Evolutionary conservation across 2,113 vertebrate genomes (phyloP).

Genomic region (Lichenostomus cassidix): DNA sequence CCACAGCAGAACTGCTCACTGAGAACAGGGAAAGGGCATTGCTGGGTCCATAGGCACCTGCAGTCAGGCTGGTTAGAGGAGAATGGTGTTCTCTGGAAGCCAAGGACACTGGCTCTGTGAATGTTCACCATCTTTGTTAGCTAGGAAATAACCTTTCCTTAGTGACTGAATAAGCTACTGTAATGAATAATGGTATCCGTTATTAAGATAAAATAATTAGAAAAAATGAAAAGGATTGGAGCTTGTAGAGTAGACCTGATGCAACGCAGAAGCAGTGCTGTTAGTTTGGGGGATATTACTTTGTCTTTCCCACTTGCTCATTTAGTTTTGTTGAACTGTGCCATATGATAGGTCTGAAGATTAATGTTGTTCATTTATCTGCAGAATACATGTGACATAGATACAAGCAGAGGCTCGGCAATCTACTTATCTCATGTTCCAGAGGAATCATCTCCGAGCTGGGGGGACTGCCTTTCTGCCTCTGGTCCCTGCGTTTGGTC

Average conservation of each 20-base stretch:
- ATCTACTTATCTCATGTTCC: not conserved
- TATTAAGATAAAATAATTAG: not conserved
- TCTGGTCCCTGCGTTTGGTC: not conserved
- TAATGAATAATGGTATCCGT: not conserved
- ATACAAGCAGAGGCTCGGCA: not conserved
- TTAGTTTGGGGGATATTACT: not conserved
- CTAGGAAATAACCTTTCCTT: not conserved
- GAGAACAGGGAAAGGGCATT: not conserved
- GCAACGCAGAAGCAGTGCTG: not conserved
- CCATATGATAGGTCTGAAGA: not conserved
- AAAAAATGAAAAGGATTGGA: not conserved
- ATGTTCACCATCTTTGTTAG: not conserved
- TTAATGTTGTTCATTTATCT: conserved; percentile 51
- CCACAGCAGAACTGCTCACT: not conserved
- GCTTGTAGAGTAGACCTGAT: not conserved
- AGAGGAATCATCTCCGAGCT: not conserved
- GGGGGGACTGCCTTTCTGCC: not conserved
- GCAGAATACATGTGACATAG: not conserved
- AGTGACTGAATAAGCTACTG: not conserved
- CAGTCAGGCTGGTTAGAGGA: not conserved
- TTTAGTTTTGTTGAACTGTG: not conserved
- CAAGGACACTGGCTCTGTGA: not conserved
- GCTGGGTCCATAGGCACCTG: not conserved
- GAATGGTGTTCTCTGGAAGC: not conserved
- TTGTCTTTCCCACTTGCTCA: not conserved